A percentile compares a stretch with the other conserved stretches of the same genome.
These are phyloP conservation scores for Colossoma macropomum DNA, from an alignment of 2,113 vertebrate genomes.

Conservation along the genomic window DNA sequence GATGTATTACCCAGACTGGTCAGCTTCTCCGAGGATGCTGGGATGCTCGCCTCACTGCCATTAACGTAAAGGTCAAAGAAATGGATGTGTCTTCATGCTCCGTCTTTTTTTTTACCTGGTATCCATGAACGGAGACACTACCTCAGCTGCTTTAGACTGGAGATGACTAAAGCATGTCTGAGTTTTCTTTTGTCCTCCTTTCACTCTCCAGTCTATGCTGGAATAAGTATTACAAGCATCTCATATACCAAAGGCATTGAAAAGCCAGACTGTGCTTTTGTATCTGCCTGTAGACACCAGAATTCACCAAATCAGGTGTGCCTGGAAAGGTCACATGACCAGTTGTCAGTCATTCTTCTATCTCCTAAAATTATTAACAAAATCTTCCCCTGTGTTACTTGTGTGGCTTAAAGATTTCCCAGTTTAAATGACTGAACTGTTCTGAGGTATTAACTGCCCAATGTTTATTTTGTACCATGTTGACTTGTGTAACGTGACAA, in stretches of 20 bases:
- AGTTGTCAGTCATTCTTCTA: no score
- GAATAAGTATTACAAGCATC: no score
- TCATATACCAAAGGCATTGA: no score
- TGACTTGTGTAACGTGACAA: not conserved
- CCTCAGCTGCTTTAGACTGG: not conserved
- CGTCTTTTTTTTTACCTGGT: not conserved
- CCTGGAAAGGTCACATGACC: no score
- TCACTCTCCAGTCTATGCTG: no score
- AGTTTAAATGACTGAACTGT: not conserved
- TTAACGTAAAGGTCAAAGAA: constrained; percentile 46
- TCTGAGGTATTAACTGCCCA: not conserved
- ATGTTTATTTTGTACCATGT: not conserved
- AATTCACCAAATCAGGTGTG: no score
- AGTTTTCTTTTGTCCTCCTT: not conserved
- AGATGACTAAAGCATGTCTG: no score
- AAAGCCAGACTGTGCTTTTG: no score
- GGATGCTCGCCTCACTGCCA: constrained; percentile 9
- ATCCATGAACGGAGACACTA: not conserved
- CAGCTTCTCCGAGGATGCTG: constrained; percentile 20
- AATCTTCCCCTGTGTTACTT: no score
- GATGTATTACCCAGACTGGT: constrained; percentile 37
- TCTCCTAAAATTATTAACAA: no score
- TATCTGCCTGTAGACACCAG: no score
- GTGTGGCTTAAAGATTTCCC: not conserved
- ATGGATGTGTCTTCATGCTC: constrained; percentile 22